These are phyloP conservation scores for Allacma fusca DNA, from an alignment of 2,888 invertebrate species.

Conservation along the genomic window DNA sequence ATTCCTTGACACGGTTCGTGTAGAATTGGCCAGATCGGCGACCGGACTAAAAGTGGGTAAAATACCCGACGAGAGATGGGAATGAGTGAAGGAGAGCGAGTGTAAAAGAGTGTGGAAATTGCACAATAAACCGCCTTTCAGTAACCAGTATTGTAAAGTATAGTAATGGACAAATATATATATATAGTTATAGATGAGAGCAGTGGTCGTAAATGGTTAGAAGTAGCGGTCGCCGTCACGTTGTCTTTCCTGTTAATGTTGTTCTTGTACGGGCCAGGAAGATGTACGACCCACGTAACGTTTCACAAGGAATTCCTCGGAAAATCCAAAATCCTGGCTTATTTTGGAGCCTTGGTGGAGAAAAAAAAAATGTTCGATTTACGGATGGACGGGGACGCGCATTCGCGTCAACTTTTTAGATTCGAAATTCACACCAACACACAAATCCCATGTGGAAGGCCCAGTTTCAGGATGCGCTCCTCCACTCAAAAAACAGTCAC, in stretches of 20 bases:
- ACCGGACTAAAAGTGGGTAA: too few species aligned
- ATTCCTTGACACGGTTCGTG: too few species aligned
- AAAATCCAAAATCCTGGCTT: slow-evolving; percentile 37
- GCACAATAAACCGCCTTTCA: too few species aligned
- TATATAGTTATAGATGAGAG: too few species aligned
- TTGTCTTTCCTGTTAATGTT: slow-evolving; percentile 11
- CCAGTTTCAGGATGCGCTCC: not conserved
- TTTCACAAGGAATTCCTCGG: slow-evolving; percentile 16
- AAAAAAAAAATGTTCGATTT: slow-evolving; percentile 39
- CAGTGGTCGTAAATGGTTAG: too few species aligned
- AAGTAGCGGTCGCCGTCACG: slow-evolving; percentile 25
- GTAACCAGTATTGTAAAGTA: too few species aligned
- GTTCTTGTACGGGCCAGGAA: slow-evolving; percentile 16
- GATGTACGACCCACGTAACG: slow-evolving; percentile 24
- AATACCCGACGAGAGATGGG: not conserved
- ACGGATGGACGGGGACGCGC: slow-evolving; percentile 33
- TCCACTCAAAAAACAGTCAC: not conserved
- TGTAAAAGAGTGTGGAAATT: too few species aligned
- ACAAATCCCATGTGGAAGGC: slow-evolving; percentile 18
- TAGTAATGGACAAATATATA: too few species aligned
- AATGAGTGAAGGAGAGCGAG: not conserved
- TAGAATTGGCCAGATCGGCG: too few species aligned
- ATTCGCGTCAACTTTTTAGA: slow-evolving; percentile 30
- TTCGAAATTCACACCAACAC: slow-evolving; percentile 28
- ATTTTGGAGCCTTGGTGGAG: slow-evolving; percentile 31